Conservation (phyloP, 2,888 invertebrate genomes). For the Agriotes lineatus region DNA sequence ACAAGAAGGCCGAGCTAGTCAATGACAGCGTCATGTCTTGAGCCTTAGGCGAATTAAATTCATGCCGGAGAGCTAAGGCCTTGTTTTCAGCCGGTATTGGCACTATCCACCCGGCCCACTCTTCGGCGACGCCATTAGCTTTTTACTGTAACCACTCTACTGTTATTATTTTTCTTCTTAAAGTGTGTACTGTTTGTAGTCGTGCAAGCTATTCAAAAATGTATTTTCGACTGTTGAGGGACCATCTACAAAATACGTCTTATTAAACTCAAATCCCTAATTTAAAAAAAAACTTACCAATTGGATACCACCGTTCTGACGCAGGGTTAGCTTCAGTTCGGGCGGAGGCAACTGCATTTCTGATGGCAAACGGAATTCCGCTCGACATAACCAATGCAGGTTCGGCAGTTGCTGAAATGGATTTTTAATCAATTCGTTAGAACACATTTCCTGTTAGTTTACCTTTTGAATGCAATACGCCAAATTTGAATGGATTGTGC, state of each 20-base stretch:
- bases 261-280: too few relatives aligned
- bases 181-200: slow-evolving; percentile 52
- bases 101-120: too few relatives aligned
- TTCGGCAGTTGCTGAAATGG: slow-evolving; percentile 75
- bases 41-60: too few relatives aligned
- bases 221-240: slow-evolving; percentile 55
- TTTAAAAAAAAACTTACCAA: slow-evolving; percentile 51
- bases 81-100: too few relatives aligned
- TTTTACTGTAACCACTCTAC: too few relatives aligned
- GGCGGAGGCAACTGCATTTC: slow-evolving; percentile 54
- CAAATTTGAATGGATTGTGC: slow-evolving; percentile 74
- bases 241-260: slow-evolving; percentile 56
- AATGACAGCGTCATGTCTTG: too few relatives aligned
- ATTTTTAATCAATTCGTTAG: too few relatives aligned
- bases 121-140: too few relatives aligned
- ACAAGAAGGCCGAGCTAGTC: too few relatives aligned
- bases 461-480: slow-evolving; percentile 83
- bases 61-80: too few relatives aligned
- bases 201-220: slow-evolving; percentile 52
- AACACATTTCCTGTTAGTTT: too few relatives aligned
- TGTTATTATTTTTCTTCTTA: too few relatives aligned
- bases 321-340: slow-evolving; percentile 50
- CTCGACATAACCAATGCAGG: slow-evolving; percentile 71
- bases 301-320: slow-evolving; percentile 51
- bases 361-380: slow-evolving; percentile 62